phyloP scores from a whole-genome alignment of 2,797 vertebrate species.

The Microctenopoma lineatum region DNA sequence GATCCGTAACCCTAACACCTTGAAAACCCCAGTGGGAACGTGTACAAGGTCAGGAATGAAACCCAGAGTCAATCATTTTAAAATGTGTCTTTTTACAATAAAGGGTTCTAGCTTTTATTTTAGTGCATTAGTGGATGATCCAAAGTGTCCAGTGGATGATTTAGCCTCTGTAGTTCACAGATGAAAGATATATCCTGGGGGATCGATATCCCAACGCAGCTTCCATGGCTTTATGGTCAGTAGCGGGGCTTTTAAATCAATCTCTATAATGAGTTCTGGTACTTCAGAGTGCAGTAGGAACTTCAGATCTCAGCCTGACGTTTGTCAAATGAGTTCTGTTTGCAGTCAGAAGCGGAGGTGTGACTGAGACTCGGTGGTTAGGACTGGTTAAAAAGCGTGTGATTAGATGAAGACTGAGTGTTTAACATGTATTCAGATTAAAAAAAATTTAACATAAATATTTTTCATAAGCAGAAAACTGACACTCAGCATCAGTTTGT shows the following conservation, averaged over 20 bases:
- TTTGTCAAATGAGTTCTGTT: conserved; percentile 81
- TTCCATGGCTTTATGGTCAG: conserved; percentile 81
- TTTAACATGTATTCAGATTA: conserved; percentile 30
- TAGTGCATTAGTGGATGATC: conserved; percentile 68
- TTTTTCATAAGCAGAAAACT: conserved; percentile 39
- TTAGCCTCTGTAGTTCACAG: conserved; percentile 72
- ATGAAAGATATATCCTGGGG: conserved; percentile 79
- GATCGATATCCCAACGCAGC: conserved; percentile 78
- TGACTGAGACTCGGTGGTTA: conserved; percentile 48
- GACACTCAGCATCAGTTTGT: conserved; percentile 47
- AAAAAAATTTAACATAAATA: conserved; percentile 48
- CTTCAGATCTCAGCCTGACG: conserved; percentile 65
- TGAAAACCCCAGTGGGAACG: conserved; percentile 96
- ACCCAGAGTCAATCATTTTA: neutral
- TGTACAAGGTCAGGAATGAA: conserved; percentile 90
- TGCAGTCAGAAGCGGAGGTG: conserved; percentile 62
- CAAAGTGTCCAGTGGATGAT: conserved; percentile 67
- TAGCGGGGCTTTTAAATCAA: conserved; percentile 83
- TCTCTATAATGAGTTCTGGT: conserved; percentile 82
- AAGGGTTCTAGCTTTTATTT: conserved; percentile 54
- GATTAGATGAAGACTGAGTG: conserved; percentile 22
- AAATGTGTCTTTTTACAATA: conserved; percentile 26
- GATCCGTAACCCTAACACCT: conserved; percentile 97
- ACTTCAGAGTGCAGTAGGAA: conserved; percentile 79
- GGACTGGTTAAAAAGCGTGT: conserved; percentile 57